Percentiles rank a stretch among this genome's conserved stretches.
phyloP scores from a whole-genome alignment of 2,797 vertebrate genomes.

The Rhabdophis nuchalis region DNA sequence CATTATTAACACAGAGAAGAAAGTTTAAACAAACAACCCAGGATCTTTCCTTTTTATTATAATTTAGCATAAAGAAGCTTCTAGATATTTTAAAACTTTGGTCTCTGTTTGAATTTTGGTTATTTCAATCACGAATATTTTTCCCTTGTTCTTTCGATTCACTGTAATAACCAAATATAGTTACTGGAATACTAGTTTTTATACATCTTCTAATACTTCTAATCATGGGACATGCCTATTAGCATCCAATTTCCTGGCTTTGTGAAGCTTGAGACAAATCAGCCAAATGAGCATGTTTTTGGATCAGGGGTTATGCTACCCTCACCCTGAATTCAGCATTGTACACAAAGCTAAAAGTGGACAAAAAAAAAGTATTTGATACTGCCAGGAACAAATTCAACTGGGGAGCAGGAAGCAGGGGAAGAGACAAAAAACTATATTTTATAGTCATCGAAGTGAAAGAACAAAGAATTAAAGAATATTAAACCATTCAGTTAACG shows the following conservation, averaged over 20 bases:
- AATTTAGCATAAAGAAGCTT: not conserved
- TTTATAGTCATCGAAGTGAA: not conserved
- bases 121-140: not conserved
- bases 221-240: not conserved
- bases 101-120: not conserved
- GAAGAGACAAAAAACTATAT: not conserved
- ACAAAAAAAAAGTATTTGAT: not conserved
- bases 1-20: not conserved
- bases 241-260: not conserved
- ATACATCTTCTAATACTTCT: not conserved
- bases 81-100: not conserved
- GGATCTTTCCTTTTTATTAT: not conserved
- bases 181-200: not conserved
- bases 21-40: not conserved
- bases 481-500: not conserved
- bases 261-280: not conserved
- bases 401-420: fast-evolving
- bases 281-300: not conserved
- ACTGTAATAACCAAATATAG: not conserved
- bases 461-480: not conserved
- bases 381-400: not conserved
- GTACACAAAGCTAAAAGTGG: not conserved
- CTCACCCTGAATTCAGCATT: not conserved
- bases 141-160: not conserved
- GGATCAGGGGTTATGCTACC: not conserved